A percentile compares a stretch with the other conserved stretches of the same genome.
These are phyloP conservation scores for Sitta europaea DNA, from an alignment of 2,113 vertebrate species.

Conservation along the genomic window DNA sequence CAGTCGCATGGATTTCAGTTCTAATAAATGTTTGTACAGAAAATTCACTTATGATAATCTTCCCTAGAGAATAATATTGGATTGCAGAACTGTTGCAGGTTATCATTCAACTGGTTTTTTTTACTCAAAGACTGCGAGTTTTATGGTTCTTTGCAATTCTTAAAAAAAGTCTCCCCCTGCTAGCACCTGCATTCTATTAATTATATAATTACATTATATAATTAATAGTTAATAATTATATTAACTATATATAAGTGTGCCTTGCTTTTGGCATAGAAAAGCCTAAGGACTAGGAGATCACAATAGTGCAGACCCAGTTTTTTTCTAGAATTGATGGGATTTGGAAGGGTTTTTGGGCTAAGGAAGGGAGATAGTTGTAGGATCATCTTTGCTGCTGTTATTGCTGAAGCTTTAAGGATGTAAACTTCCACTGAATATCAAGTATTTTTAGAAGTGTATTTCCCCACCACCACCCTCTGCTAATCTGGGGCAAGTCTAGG, in stretches of 20 bases:
- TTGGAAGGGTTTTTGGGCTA: not conserved
- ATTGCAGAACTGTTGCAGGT: not conserved
- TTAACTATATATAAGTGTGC: too few species aligned
- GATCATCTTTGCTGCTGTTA: not conserved
- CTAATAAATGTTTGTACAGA: not conserved
- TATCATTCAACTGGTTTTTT: not conserved
- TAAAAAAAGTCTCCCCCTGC: not conserved
- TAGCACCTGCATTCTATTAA: not conserved
- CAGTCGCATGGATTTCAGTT: not conserved
- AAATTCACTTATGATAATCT: not conserved
- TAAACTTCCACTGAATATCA: not conserved
- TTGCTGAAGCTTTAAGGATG: not conserved
- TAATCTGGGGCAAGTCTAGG: not conserved
- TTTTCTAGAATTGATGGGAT: not conserved
- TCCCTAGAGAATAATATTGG: not conserved
- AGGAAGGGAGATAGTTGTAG: not conserved
- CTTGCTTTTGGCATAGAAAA: not conserved
- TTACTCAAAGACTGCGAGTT: not conserved
- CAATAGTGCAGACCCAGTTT: not conserved
- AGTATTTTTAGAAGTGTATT: not conserved
- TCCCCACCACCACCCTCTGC: accelerated
- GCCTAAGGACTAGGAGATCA: not conserved
- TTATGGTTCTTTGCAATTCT: not conserved
- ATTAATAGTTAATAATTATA: too few species aligned
- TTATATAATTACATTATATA: too few species aligned